These are phyloP conservation scores for Epizoanthus rinbou DNA, from an alignment of 92 coral and sea anemone genomes.

Conservation along the genomic window DNA sequence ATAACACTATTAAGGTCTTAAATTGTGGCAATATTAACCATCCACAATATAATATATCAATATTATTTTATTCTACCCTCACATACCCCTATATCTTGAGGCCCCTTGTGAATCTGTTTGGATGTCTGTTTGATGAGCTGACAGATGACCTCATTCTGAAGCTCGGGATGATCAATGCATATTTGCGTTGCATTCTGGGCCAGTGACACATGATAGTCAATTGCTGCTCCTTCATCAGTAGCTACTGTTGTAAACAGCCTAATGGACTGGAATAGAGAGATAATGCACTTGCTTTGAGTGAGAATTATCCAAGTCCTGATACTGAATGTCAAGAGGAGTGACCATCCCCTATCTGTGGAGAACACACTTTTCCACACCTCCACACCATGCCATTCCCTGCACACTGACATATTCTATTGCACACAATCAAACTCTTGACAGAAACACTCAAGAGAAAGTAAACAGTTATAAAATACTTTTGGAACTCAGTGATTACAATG, in stretches of 20 bases:
- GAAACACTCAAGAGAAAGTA: not conserved
- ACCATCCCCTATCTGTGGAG: too few species aligned
- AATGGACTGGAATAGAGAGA: conserved; percentile 65
- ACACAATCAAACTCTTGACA: not conserved
- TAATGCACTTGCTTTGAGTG: not conserved
- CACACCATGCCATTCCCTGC: too few species aligned
- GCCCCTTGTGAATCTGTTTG: conserved; percentile 87
- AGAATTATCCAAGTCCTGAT: not conserved
- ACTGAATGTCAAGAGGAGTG: not conserved
- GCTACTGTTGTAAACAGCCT: conserved; percentile 87
- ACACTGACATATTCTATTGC: not conserved
- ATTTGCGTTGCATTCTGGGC: conserved; percentile 99
- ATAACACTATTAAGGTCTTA: too few species aligned
- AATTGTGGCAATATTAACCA: too few species aligned
- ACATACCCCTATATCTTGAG: conserved; percentile 79
- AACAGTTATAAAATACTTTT: too few species aligned
- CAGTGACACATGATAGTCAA: conserved; percentile 96
- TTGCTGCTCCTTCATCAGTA: conserved; percentile 84
- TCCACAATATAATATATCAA: too few species aligned
- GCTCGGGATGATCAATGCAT: conserved; percentile 83
- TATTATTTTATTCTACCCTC: too few species aligned
- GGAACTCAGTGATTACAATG: not conserved
- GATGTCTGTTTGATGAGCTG: conserved; percentile 96
- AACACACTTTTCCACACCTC: too few species aligned
- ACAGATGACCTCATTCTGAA: conserved; percentile 92